A percentile compares a stretch with the other conserved stretches of the same genome.
These are phyloP conservation scores for Marmota flaviventris DNA, from an alignment of 2,113 vertebrate genomes.

Conservation along the genomic window DNA sequence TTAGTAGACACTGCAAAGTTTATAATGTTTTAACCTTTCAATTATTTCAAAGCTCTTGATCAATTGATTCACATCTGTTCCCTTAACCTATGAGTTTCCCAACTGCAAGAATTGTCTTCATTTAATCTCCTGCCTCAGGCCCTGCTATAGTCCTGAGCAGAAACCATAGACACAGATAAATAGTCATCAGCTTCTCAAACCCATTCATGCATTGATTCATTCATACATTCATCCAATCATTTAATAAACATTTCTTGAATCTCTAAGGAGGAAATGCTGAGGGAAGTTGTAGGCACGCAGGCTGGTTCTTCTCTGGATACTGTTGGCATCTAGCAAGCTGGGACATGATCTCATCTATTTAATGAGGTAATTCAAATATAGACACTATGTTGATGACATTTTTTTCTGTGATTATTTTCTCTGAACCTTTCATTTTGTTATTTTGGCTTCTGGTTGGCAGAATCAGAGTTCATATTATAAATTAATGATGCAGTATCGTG, in stretches of 20 bases:
- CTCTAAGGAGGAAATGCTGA: neutral
- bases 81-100: neutral
- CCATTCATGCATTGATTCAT: neutral
- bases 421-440: slow-evolving; percentile 19
- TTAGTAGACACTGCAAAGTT: neutral
- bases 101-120: neutral
- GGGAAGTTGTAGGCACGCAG: neutral
- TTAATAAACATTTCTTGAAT: neutral
- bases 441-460: neutral
- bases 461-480: neutral
- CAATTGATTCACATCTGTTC: slow-evolving; percentile 6
- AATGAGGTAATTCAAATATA: neutral
- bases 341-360: neutral
- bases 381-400: neutral
- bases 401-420: slow-evolving; percentile 39
- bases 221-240: neutral
- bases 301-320: neutral
- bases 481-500: neutral
- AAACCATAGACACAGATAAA: neutral
- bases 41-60: slow-evolving; percentile 60
- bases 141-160: neutral
- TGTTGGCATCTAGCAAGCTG: neutral
- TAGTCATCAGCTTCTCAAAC: neutral
- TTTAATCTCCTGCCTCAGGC: neutral
- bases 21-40: slow-evolving; percentile 57